Evolutionary conservation across 2,888 invertebrate species (phyloP).

Genomic region (Cataglyphis cursor): DNA sequence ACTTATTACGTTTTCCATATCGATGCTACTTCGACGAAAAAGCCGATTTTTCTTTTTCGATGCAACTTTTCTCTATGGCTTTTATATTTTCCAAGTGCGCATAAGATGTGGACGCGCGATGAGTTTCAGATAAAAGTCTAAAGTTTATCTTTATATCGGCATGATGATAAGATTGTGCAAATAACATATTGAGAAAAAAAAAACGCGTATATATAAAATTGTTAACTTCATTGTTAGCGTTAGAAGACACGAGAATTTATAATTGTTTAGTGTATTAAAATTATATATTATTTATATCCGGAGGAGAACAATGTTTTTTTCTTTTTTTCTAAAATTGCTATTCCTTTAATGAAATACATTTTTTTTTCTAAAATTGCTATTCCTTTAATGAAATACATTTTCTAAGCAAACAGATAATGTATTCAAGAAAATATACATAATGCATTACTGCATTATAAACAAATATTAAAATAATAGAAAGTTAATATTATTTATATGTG

Average conservation of each 20-base stretch:
- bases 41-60: conserved; percentile 7
- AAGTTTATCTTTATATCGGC: background rate
- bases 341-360: too few relatives aligned
- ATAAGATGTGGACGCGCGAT: background rate
- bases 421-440: background rate
- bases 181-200: background rate
- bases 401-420: background rate
- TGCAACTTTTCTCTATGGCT: background rate
- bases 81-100: background rate
- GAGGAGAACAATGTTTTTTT: background rate
- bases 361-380: background rate
- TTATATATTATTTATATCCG: background rate
- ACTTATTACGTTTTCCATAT: conserved; percentile 36
- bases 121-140: background rate
- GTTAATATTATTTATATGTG: background rate
- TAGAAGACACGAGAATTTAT: background rate
- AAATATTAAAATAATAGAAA: background rate
- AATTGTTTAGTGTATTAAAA: background rate
- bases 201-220: background rate
- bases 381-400: background rate
- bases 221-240: background rate
- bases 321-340: background rate
- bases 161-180: background rate
- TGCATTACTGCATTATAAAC: background rate
- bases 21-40: background rate